phyloP scores from a whole-genome alignment of 2,797 vertebrate species.

The Spinibarbus caldwelli region DNA sequence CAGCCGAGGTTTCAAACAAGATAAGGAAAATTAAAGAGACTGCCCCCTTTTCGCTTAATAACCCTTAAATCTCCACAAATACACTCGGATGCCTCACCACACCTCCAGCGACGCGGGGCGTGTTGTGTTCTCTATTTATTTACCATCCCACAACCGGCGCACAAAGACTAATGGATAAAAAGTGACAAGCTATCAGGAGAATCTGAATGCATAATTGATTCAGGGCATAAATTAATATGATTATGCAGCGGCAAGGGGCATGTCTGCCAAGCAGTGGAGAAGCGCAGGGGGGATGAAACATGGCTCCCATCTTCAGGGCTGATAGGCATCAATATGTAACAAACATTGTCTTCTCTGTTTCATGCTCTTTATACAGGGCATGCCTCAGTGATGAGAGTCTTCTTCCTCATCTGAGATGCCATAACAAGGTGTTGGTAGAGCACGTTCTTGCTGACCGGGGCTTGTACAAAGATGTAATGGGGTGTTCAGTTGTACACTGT shows the following conservation, averaged over 20 bases:
- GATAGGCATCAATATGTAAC: constrained; percentile 88
- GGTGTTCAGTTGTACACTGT: background rate
- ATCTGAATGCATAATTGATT: constrained; percentile 95
- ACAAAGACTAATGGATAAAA: constrained; percentile 86
- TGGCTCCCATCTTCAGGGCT: constrained; percentile 76
- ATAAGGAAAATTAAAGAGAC: constrained; percentile 83
- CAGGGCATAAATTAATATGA: constrained; percentile 90
- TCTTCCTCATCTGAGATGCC: constrained; percentile 34
- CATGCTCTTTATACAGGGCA: constrained; percentile 80
- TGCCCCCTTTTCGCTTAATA: constrained; percentile 83
- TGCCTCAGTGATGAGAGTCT: constrained; percentile 70
- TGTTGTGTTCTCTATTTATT: constrained; percentile 81
- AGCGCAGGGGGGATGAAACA: constrained; percentile 82
- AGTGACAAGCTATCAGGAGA: constrained; percentile 88
- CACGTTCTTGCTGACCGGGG: constrained; percentile 1
- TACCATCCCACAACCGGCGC: constrained; percentile 56
- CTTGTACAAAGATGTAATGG: background rate
- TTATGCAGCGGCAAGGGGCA: constrained; percentile 84
- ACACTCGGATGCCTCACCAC: constrained; percentile 80
- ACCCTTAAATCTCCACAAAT: constrained; percentile 84
- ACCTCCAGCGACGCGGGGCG: constrained; percentile 81
- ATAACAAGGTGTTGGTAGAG: constrained; percentile 20
- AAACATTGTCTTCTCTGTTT: constrained; percentile 81
- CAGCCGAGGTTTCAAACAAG: constrained; percentile 76
- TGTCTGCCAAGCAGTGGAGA: constrained; percentile 83